Base-by-base conservation (phyloP, 2,797 vertebrate species). In the Picus viridis region DNA sequence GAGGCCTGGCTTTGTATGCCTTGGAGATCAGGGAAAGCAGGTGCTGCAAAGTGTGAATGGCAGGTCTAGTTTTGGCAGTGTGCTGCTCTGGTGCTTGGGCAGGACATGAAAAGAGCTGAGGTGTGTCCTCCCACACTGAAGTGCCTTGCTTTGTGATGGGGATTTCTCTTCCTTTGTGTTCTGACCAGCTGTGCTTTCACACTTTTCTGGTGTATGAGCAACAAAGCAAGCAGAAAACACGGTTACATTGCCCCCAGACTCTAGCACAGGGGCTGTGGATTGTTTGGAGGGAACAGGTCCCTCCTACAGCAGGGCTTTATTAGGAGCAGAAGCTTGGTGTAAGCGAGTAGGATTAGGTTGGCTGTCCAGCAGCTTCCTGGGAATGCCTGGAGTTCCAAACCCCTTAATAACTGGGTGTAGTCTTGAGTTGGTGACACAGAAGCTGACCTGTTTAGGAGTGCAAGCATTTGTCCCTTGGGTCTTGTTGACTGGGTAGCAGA, bases 401-500 rank as follows among this genome's bases (percentile, higher is more conserved):
- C n/a, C 11, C 18, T 2, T 56, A 74, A 26, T 84, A 18, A n/a
- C 16, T 22, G 58, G 78, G 65, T 59, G 53, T 67, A 39, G n/a
- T 56, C 43, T 0, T 0, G 1, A 36, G 71, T 6, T 45, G 41
- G 43, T 70, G 83, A 23, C 9, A 5, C 0, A 0, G 39, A 32
- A n/a, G 18, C 13, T 0, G 2, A 19, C 27, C 56, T 30, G 6
- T 30, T 9, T 6, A 27, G 32, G 26, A 63, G 36, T 2, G 4
- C 2, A 1, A 59, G 34, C 10, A 36, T 51, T 74, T 36, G 62
- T 59, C 9, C n/a, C 16, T 14, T n/a, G 22, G 5, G n/a, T 71
- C 49, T 70, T 0, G 3, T 51, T 57, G 43, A 5, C 0, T 2
- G 63, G 13, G 20, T 14, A 18, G 61, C 1, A 1, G 20, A 43